Conservation (phyloP, 2,888 invertebrate genomes). For the Tinea pellionella region DNA sequence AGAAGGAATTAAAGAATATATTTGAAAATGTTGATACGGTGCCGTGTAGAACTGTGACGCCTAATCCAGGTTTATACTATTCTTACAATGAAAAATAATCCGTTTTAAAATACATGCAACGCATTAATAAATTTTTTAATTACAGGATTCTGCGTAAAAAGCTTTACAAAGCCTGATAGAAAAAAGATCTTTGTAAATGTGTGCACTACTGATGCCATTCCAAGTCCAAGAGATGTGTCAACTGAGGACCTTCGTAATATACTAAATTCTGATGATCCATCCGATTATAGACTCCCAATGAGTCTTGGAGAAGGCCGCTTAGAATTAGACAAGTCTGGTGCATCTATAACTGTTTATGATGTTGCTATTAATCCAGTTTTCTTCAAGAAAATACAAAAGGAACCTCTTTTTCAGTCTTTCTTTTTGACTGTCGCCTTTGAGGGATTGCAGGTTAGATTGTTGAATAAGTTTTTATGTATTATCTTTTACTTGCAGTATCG, state of each 20-base stretch:
- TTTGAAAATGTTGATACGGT: constrained; percentile 55
- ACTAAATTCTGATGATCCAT: constrained; percentile 75
- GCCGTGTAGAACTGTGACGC: constrained; percentile 74
- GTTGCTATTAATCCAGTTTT: constrained; percentile 85
- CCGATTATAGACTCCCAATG: constrained; percentile 86
- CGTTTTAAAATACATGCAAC: background rate
- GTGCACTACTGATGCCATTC: constrained; percentile 82
- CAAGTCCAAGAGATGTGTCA: constrained; percentile 76
- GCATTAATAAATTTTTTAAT: constrained; percentile 19
- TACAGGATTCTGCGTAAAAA: constrained; percentile 84
- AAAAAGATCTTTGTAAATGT: constrained; percentile 89
- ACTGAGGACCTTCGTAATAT: constrained; percentile 77
- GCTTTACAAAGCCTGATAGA: constrained; percentile 71
- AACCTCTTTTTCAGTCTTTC: constrained; percentile 80
- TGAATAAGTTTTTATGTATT: too few species aligned
- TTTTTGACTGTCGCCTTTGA: constrained; percentile 84
- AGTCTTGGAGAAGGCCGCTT: constrained; percentile 86
- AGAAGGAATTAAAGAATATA: constrained; percentile 71
- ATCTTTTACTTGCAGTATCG: too few species aligned
- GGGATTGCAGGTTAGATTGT: constrained; percentile 43
- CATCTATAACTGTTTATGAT: constrained; percentile 81
- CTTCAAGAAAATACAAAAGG: constrained; percentile 78
- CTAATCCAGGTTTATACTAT: constrained; percentile 74
- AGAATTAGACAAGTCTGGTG: constrained; percentile 82
- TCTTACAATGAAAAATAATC: too few species aligned